Evolutionary conservation across 2,113 vertebrate species (phyloP).

Genomic region (Lophochroa leadbeateri): DNA sequence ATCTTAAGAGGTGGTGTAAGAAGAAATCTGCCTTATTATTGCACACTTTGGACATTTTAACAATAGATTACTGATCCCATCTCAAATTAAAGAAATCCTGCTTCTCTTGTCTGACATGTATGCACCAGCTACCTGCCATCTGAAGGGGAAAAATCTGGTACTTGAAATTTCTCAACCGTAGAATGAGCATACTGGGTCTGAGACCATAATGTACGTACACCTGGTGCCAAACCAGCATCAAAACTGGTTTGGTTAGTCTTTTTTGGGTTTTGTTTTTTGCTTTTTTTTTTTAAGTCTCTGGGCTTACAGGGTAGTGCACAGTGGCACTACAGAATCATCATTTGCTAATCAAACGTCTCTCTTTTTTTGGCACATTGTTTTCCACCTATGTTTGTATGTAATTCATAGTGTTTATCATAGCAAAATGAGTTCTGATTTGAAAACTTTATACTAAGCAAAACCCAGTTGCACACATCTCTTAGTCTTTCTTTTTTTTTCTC

Average conservation of each 20-base stretch:
- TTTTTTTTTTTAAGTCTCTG: not conserved
- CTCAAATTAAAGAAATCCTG: slow-evolving; percentile 49
- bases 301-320: not conserved
- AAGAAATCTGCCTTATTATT: slow-evolving; percentile 68
- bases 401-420: slow-evolving; percentile 29
- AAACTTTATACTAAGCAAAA: slow-evolving; percentile 52
- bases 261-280: fast-evolving
- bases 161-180: not conserved
- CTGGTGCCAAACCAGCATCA: slow-evolving; percentile 41
- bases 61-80: slow-evolving; percentile 18
- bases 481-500: not conserved
- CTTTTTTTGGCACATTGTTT: slow-evolving; percentile 16
- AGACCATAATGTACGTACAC: not conserved
- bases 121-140: slow-evolving; percentile 39
- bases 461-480: slow-evolving; percentile 27
- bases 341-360: slow-evolving; percentile 3
- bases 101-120: slow-evolving; percentile 54
- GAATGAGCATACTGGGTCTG: not conserved
- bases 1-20: slow-evolving; percentile 58
- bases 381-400: slow-evolving; percentile 27
- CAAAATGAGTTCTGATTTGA: slow-evolving; percentile 15
- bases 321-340: slow-evolving; percentile 21
- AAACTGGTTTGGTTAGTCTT: not conserved
- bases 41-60: slow-evolving; percentile 62
- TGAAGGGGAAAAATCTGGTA: slow-evolving; percentile 25